Base-by-base conservation (phyloP, 2,113 vertebrate genomes). In the Empidonax traillii region DNA sequence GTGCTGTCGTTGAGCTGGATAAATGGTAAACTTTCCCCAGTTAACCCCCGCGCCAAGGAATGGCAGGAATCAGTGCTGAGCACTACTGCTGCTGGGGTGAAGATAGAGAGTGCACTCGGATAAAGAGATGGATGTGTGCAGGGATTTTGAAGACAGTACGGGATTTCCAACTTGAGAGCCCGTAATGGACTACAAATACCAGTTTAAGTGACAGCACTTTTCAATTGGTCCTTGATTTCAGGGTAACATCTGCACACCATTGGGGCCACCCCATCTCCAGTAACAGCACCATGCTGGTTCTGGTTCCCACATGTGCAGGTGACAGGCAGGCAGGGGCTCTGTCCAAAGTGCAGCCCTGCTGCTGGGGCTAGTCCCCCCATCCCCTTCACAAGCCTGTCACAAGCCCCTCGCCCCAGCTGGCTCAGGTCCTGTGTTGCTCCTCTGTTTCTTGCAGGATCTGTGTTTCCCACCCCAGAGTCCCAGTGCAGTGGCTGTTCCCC, bases 91-190 rank as follows among this genome's bases (percentile, higher is more conserved):
- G 47, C 56, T 62, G 11, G 27, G 61, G 47, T 43, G 55, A 80
- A 47, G 59, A 68, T 28, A 37, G 46, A 77, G 72, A 56, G 46
- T 1, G 33, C 61, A 20, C 49, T 80, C 71, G 51, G 78, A 82
- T 89, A 91, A 82, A 94, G 51, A 74, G 59, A 94, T 55, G 51
- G 53, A 35, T 44, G 74, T 47, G 52, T 73, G 55, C 66, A 68
- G 61, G 89, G 91, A 94, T 97, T 97, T 94, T 55, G 51, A 58
- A 92, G 85, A 90, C 61, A 23, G 46, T 74, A 30, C 33, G 55
- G 87, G 78, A 95, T 95, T 95, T 96, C 69, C 47, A 88, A 90
- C 68, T 68, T 58, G 35, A 94, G 44, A 93, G 78, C 41, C 77
- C 61, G 18, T 91, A 95, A 93, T 81, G 85, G 91, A 89, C 52